phyloP scores from a whole-genome alignment of 2,797 vertebrate species.

The Sebastes oblongus region DNA sequence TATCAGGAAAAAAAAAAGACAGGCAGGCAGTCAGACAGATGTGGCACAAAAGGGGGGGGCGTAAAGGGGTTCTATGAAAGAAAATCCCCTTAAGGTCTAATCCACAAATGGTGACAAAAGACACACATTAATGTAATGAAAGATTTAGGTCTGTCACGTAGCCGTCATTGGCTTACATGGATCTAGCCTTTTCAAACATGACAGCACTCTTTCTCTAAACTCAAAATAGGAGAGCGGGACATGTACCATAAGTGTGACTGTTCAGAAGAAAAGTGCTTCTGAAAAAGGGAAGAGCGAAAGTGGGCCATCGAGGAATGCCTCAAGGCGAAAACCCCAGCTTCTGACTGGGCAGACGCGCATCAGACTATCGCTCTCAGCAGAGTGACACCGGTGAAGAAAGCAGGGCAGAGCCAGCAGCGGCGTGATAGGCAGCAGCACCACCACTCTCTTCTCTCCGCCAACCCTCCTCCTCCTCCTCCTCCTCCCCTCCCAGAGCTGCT shows the following conservation, averaged over 20 bases:
- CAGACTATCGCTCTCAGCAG: slow-evolving; percentile 40
- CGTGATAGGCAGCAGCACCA: slow-evolving; percentile 36
- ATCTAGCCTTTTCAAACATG: slow-evolving; percentile 12
- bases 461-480: slow-evolving; percentile 28
- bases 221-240: slow-evolving; percentile 7
- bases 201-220: slow-evolving; percentile 1
- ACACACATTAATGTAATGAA: not conserved
- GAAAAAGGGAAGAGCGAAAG: slow-evolving; percentile 37
- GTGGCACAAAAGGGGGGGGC: slow-evolving; percentile 28
- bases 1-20: slow-evolving; percentile 3
- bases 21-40: slow-evolving; percentile 42
- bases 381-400: slow-evolving; percentile 47
- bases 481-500: slow-evolving; percentile 43
- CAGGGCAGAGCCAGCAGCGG: slow-evolving; percentile 46
- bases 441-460: slow-evolving; percentile 34
- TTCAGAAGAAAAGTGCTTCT: slow-evolving; percentile 20
- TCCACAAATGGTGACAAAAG: slow-evolving; percentile 31
- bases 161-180: not conserved
- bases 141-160: not conserved
- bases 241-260: not conserved
- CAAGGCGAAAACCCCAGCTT: slow-evolving; percentile 40
- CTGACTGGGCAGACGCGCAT: slow-evolving; percentile 41
- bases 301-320: slow-evolving; percentile 55
- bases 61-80: slow-evolving; percentile 31
- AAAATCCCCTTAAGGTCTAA: slow-evolving; percentile 45